A percentile compares a stretch with the other conserved stretches of the same genome.
These are phyloP conservation scores for Falco rusticolus DNA, from an alignment of 2,797 vertebrate genomes.

Conservation along the genomic window DNA sequence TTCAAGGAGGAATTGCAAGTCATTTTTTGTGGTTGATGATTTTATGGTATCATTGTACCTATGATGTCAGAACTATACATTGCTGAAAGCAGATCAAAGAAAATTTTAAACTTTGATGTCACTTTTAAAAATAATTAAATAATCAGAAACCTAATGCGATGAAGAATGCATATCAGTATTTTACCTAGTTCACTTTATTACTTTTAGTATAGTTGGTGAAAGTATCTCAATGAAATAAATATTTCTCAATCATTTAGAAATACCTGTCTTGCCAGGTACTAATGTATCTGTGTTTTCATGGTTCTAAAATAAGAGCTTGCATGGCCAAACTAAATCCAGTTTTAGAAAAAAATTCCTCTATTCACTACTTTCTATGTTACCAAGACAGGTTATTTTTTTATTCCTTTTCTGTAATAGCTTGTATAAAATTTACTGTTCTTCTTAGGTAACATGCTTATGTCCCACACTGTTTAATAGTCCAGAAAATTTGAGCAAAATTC, in stretches of 20 bases:
- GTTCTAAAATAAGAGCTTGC: background rate
- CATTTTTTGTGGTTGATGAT: background rate
- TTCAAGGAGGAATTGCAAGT: background rate
- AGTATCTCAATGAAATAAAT: background rate
- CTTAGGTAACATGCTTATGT: background rate
- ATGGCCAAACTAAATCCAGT: background rate
- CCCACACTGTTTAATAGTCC: background rate
- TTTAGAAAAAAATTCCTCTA: background rate
- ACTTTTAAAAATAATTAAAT: background rate
- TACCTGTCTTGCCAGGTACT: fast-evolving
- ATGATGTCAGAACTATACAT: background rate
- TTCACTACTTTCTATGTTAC: fast-evolving
- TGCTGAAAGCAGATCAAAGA: background rate
- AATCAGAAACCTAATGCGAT: fast-evolving
- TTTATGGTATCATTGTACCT: background rate
- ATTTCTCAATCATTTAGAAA: background rate
- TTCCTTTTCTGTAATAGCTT: fast-evolving
- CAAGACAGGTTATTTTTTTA: background rate
- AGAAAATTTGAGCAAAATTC: background rate
- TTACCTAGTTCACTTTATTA: background rate
- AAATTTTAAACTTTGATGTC: background rate
- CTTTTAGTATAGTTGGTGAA: background rate
- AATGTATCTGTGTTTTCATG: background rate
- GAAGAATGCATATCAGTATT: background rate
- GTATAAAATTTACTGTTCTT: background rate